Evolutionary conservation across 2,888 invertebrate genomes (phyloP), one percentile per base, ranked within the genome.

Genomic region (Orgyia antiqua): DNA sequence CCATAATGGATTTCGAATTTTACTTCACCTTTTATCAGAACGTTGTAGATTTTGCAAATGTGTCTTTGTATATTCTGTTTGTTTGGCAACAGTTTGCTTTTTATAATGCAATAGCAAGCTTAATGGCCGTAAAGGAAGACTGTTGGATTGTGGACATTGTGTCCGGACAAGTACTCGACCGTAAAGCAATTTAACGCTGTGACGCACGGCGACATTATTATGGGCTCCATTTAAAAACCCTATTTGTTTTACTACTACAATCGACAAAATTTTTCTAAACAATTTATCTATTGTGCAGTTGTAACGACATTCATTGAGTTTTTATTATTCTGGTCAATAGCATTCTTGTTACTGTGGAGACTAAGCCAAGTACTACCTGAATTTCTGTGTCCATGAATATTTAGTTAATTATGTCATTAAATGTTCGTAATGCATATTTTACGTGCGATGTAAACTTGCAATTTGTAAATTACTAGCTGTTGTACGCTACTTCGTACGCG

Each of bases 121-220:
- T 69, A 67, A 74, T 72, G 59, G 66, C 55, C 51, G 54, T 55
- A 42, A 58, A 69, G 69, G 70, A 68, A 72, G 65, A 64, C 60
- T 58, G 62, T 3, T 45, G 41, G 42, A 45, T 51, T 45, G 50
- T 54, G 45, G 47, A 53, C 45, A 37, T 44, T 33, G 46, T 46
- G 65, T 67, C 69, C 76, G 72, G 70, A 26, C 36, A 51, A 46
- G 61, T 74, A 57, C 57, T 75, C 68, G 51, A 41, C 62, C 75
- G 51, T 68, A 57, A 53, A 58, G 54, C 59, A 69, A 78, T 78
- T 78, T 76, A 64, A 73, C 75, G 74, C 62, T 65, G 55, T 50
- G 55, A 55, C 58, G 60, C 59, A 56, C 69, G 43, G 63, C 58
- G 65, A 70, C 67, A 67, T 58, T 54, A 57, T 60, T 61, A 63